Base-by-base conservation (phyloP, 1,140 invertebrate genomes). In the Plectrocnemia conspersa region DNA sequence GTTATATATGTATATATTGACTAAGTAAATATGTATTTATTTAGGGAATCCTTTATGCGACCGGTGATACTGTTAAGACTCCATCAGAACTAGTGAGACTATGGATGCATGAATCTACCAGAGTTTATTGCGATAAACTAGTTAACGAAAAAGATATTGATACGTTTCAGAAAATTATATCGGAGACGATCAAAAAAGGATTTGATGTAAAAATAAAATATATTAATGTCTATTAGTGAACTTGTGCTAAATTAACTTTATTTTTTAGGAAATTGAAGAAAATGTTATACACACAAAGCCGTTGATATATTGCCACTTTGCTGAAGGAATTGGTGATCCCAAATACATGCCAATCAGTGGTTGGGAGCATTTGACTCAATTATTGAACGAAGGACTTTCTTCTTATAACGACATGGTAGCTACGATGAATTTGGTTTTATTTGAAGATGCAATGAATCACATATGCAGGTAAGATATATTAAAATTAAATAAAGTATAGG, bases 381-480 rank as follows among this genome's bases (percentile, higher is more conserved):
- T 93, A 33, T 70, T 96, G 0, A 77, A 82, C 1, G 93, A 96
- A 63, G 91, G 91, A 3, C 72, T 96, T 25, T 74, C 80, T 10
- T 83, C 81, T 42, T 97, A 97, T 64, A 94, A 95, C 68, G 84
- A 88, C 59, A 69, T 85, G 58, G 81, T 96, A 23, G 84, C 89
- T 3, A 86, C 85, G 1, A 96, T 97, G 91, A 94, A 96, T 73
- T 75, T 98, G 5, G 93, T 98, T 5, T 77, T 98, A 2, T 98
- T 98, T 68, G 91, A 96, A 67, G 93, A 97, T 69, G 93, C 94
- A 2, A 93, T 97, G 84, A 79, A 82, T 55, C 92, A 96, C 66
- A 83, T 96, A 19, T 93, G 88, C 70, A 77, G 79, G 79, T 79
- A 36, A 50, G 23, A 21, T 21, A 38, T 38, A 15, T 38, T 36